Conservation (phyloP, 2,888 invertebrate genomes). For the Pomacea canaliculata region DNA sequence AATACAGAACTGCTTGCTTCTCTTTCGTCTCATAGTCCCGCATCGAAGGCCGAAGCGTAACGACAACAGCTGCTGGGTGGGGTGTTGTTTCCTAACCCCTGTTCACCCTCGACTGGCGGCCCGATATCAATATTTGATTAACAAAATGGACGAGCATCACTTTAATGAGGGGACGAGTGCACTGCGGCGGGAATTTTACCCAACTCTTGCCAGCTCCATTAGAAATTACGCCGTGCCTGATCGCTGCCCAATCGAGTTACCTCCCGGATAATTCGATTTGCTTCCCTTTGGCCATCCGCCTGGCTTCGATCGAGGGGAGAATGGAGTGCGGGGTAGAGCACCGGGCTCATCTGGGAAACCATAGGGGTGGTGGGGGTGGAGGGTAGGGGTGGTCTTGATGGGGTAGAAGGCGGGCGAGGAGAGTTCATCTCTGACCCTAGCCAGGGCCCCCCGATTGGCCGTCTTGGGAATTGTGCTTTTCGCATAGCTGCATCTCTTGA, state of each 20-base stretch:
- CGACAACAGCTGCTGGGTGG: constrained; percentile 22
- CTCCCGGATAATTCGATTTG: constrained; percentile 39
- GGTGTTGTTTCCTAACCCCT: constrained; percentile 7
- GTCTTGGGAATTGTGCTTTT: no score
- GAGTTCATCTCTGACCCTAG: background rate
- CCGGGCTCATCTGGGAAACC: background rate
- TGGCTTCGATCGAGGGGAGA: background rate
- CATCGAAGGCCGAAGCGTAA: background rate
- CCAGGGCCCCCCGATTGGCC: background rate
- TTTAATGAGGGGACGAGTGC: constrained; percentile 36
- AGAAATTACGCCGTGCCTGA: constrained; percentile 35
- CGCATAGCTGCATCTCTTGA: no score
- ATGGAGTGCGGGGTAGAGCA: background rate
- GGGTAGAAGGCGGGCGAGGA: background rate
- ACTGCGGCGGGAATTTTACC: constrained; percentile 26
- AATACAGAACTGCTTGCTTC: background rate
- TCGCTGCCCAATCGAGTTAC: constrained; percentile 46
- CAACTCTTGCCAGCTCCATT: constrained; percentile 31
- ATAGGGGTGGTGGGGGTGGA: background rate
- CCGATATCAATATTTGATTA: constrained; percentile 55
- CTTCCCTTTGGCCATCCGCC: constrained; percentile 18
- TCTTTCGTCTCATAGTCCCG: background rate
- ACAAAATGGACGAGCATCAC: constrained; percentile 35
- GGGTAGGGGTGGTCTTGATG: background rate
- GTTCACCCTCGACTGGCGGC: constrained; percentile 5